Evolutionary conservation across 2,888 invertebrate genomes (phyloP).

Genomic region (Phorcus lineatus): DNA sequence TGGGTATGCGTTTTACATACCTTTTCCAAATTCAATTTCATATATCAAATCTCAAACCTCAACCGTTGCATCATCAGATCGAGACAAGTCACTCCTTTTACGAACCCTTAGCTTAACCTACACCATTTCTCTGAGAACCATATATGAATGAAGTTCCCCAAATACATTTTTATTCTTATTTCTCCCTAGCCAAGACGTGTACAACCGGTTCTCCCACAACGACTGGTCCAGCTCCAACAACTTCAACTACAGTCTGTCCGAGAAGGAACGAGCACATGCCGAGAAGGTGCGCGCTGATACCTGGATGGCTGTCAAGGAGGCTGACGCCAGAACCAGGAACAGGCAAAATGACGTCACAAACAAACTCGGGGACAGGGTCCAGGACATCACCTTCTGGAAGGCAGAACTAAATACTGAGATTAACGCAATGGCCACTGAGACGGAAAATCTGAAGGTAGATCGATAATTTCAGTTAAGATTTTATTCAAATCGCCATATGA

Average conservation of each 20-base stretch:
- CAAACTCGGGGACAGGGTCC: slow-evolving; percentile 80
- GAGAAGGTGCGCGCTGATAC: slow-evolving; percentile 74
- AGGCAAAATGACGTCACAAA: slow-evolving; percentile 86
- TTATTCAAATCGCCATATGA: no score
- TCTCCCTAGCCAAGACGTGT: slow-evolving; percentile 77
- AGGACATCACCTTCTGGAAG: slow-evolving; percentile 72
- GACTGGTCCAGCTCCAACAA: slow-evolving; percentile 92
- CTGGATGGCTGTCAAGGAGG: slow-evolving; percentile 75
- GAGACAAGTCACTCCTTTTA: no score
- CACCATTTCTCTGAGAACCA: no score
- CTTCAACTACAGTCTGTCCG: slow-evolving; percentile 87
- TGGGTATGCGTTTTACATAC: no score
- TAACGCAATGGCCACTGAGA: slow-evolving; percentile 87
- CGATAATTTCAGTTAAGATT: no score
- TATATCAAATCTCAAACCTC: no score
- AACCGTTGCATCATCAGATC: no score
- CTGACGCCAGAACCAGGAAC: slow-evolving; percentile 75
- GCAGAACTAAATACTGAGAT: slow-evolving; percentile 86
- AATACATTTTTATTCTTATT: no score
- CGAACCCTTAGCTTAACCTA: no score
- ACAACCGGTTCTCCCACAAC: slow-evolving; percentile 89
- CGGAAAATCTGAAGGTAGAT: slow-evolving; percentile 68
- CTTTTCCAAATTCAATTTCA: no score
- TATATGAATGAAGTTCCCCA: no score
- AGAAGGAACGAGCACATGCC: slow-evolving; percentile 85